phyloP scores from a whole-genome alignment of 2,888 invertebrate genomes.

The Cylindroiulus punctatus region DNA sequence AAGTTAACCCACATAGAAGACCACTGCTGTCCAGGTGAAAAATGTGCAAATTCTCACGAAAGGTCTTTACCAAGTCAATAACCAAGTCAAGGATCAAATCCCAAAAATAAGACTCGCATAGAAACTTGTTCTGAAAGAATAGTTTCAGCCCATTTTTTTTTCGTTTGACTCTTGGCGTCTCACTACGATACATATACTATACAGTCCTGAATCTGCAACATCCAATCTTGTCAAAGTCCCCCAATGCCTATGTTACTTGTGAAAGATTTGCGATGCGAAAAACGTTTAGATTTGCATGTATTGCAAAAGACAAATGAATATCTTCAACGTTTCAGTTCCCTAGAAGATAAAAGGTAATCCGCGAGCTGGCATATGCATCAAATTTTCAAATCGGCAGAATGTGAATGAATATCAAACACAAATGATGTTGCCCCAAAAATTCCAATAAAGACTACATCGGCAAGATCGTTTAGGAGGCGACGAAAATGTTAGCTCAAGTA shows the following conservation, averaged over 20 bases:
- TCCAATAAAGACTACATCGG: neutral
- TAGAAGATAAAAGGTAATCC: neutral
- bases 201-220: neutral
- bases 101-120: neutral
- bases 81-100: neutral
- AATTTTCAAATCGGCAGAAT: neutral
- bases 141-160: neutral
- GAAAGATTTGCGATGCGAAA: neutral
- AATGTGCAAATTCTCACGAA: too few species aligned
- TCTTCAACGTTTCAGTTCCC: neutral
- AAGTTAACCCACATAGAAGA: too few species aligned
- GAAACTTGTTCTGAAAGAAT: neutral
- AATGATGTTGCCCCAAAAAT: constrained; percentile 31
- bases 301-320: neutral
- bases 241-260: neutral
- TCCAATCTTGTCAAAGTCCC: neutral
- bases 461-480: neutral
- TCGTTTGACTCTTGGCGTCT: neutral
- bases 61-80: too few species aligned
- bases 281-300: neutral
- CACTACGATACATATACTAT: neutral
- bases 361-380: neutral
- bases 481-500: constrained; percentile 4
- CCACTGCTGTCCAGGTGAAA: too few species aligned
- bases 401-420: constrained; percentile 21